These are phyloP conservation scores for Lagodon rhomboides DNA, from an alignment of 2,797 vertebrate genomes.

Conservation along the genomic window DNA sequence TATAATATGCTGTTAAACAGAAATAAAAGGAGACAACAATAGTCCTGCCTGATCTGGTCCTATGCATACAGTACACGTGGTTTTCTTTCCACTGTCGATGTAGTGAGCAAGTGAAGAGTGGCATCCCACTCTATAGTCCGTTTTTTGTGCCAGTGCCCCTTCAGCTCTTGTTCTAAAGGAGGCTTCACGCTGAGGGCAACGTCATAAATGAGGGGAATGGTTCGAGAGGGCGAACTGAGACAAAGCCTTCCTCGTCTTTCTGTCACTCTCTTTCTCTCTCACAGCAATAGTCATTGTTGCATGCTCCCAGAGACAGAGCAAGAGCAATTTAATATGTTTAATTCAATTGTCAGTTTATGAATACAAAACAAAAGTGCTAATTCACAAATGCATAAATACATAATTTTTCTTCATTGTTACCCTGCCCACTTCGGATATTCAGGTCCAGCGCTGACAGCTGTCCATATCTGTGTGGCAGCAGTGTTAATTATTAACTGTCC, in stretches of 20 bases:
- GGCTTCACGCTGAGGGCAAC: slow-evolving; percentile 27
- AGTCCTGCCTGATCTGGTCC: background rate
- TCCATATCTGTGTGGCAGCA: slow-evolving; percentile 57
- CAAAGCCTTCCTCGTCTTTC: slow-evolving; percentile 9
- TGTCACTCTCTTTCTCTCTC: slow-evolving; percentile 13
- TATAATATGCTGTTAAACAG: background rate
- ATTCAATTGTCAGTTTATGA: slow-evolving; percentile 18
- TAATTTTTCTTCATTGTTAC: slow-evolving; percentile 5
- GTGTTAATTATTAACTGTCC: slow-evolving; percentile 66
- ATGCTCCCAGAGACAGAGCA: slow-evolving; percentile 11
- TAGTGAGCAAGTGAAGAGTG: slow-evolving; percentile 30
- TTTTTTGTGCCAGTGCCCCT: slow-evolving; percentile 12
- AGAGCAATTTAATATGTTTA: slow-evolving; percentile 10
- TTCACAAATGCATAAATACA: slow-evolving; percentile 15
- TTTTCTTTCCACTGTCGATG: slow-evolving; percentile 21
- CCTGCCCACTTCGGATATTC: slow-evolving; percentile 26
- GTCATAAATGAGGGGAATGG: slow-evolving; percentile 28
- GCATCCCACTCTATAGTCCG: slow-evolving; percentile 12
- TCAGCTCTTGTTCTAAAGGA: slow-evolving; percentile 33
- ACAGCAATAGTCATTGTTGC: slow-evolving; percentile 15
- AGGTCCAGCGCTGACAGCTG: slow-evolving; percentile 55
- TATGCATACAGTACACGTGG: background rate
- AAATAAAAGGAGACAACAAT: background rate
- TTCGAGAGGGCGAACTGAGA: slow-evolving; percentile 6
- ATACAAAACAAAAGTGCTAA: background rate